phyloP scores from a whole-genome alignment of 2,888 invertebrate genomes.

The Troides oblongomaculatus region DNA sequence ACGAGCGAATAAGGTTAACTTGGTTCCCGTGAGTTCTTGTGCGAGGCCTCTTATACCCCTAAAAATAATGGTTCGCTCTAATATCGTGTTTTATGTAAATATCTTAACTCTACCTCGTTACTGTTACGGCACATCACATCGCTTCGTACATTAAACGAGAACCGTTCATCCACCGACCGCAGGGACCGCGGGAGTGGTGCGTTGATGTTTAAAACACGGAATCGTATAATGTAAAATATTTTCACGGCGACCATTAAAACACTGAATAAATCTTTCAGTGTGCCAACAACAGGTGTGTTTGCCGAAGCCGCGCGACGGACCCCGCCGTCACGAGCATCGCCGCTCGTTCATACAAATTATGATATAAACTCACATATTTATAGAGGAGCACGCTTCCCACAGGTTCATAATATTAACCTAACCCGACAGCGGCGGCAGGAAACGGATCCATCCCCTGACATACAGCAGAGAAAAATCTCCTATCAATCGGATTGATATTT shows the following conservation, averaged over 20 bases:
- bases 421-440: background rate
- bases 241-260: conserved; percentile 18
- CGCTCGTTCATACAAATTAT: conserved; percentile 18
- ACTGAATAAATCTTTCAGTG: conserved; percentile 21
- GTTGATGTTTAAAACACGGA: background rate
- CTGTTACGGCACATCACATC: too few relatives aligned
- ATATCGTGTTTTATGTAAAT: too few relatives aligned
- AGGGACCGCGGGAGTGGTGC: too few relatives aligned
- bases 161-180: too few relatives aligned
- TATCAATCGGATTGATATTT: background rate
- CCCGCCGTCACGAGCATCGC: conserved; percentile 1
- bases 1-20: too few relatives aligned
- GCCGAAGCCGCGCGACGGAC: background rate
- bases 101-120: too few relatives aligned
- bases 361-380: conserved; percentile 16
- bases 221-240: conserved; percentile 3
- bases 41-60: too few relatives aligned
- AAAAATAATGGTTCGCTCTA: too few relatives aligned
- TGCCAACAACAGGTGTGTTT: conserved; percentile 28
- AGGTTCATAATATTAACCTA: conserved; percentile 2
- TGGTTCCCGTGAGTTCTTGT: too few relatives aligned
- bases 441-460: conserved; percentile 9
- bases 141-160: too few relatives aligned
- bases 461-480: background rate
- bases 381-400: conserved; percentile 19